Base-by-base conservation (phyloP, 2,113 vertebrate species). In the Lepisosteus osseus region DNA sequence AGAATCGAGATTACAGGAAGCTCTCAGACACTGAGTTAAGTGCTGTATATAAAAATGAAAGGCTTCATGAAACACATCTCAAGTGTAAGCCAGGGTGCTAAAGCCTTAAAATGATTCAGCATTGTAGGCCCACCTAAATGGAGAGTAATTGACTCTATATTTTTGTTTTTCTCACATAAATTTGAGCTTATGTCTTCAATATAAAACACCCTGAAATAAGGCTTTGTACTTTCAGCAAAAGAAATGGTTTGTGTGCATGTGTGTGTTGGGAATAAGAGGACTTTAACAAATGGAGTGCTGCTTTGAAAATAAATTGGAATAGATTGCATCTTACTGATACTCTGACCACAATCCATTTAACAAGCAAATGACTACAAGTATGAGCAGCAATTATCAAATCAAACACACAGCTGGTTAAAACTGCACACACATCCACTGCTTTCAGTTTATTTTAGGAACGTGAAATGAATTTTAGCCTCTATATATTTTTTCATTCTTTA, bases 401-500 rank as follows among this genome's bases (percentile, higher is more conserved):
- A 44, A n/a, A 3, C 8, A 62, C 11, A 43, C 6, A 61, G 9
- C 15, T n/a, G 17, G 17, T 61, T 63, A 12, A 54, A 54, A 54
- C 15, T n/a, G 43, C 15, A 9, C 65, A 6, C 29, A 9, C 40
- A 7, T 44, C 40, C 42, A 9, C 7, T 41, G 9, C 29, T 64
- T 41, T 64, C 62, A 3, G 3, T 29, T 64, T 42, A 7, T 65
- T 42, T 44, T 40, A 40, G 8, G 5, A 42, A 12, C 11, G 6
- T 13, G 40, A 13, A 3, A 4, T 13, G 63, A 43, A 8, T 11
- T 65, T 44, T 42, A 7, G n/a, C 14, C 4, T 15, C 2, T 70
- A 13, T 15, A 75, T 72, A 59, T 77, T 69, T 75, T 68, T 77
- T 69, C 73, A 74, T 85, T 74, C 74, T 29, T 29, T 29, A 29